Base-by-base conservation (phyloP, 2,113 vertebrate species). In the Chaetodon auriga region DNA sequence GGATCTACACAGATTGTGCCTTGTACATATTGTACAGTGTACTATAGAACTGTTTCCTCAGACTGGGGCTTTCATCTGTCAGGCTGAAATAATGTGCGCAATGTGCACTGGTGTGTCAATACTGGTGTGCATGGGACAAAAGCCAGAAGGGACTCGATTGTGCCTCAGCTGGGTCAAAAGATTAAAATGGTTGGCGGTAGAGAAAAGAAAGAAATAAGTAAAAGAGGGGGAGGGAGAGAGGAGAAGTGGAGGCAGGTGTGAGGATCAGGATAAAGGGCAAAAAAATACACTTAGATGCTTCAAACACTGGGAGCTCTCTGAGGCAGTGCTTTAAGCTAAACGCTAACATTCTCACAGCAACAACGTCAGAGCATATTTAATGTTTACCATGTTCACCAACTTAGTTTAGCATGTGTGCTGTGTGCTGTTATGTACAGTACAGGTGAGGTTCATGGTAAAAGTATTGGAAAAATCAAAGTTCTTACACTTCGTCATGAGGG, bases 41-140 rank as follows among this genome's bases (percentile, higher is more conserved):
- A 18, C 25, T 21, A 78, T 16, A 6, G 45, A 85, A 38, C 54
- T 38, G 65, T 81, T 55, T n/a, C 48, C 35, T 60, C 43, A 53
- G 81, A 74, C 36, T 6, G 13, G 21, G 12, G 69, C 53, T 61
- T 69, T 69, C 16, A 69, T 75, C 64, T 49, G 58, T 75, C 64
- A 78, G 23, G 21, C 14, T 15, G 54, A n/a, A 76, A 76, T 49
- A 41, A 62, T n/a, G 23, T 51, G 16, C 12, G 4, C 18, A 66
- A 61, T 48, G 53, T 72, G 48, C 60, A 43, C 64, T 21, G 43
- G 64, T 65, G 68, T 51, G 81, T 53, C 53, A 72, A 18, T 43
- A 21, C 12, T 53, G 81, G 30, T 36, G 49, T 36, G 65, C 62
- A 69, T 19, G 14, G 41, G 63, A 68, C 21, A 12, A 74, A 35